Evolutionary conservation across 2,113 vertebrate species (phyloP), one percentile per base, ranked within the genome.

Genomic region (Ovis canadensis): DNA sequence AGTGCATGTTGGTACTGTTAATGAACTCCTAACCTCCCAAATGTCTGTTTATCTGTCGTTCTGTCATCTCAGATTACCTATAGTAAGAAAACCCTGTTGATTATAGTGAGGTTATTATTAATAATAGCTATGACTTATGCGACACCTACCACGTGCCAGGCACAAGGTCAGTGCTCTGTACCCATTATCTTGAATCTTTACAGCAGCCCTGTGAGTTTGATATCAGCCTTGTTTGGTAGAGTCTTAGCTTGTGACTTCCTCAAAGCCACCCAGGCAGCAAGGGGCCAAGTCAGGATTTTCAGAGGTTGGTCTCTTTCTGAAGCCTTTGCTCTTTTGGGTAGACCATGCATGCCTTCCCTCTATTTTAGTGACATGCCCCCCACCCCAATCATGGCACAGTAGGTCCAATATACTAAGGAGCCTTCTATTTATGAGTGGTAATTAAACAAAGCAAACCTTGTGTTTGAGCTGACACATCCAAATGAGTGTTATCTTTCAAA

Each of bases 371-470:
- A 52, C 27, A 88, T 3, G 23, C 5, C 13, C 15, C 8, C 29
- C 7, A 40, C 29, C 43, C 43, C 23, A 19, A 11, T 31, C 43
- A 48, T 95, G n/a, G 57, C 31, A 94, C 50, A 81, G 43, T 86
- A 94, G n/a, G 21, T 87, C 31, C 80, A 21, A 0, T 87, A 82
- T 96, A 55, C 33, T 89, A 71, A 88, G 74, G 83, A 67, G 83
- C 31, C 50, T 94, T 97, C 43, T 83, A 1, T 97, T 97, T 43
- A 82, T 57, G 45, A 95, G 62, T 78, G 91, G 45, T 91, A 40
- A 97, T 92, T 91, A 82, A 88, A 67, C 59, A 92, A 96, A 97
- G 8, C 59, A 97, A 78, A 59, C 33, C 57, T 91, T 91, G 29
- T 74, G 13, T 89, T 13, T 36, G 36, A 78, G 7, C 48, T 93